phyloP scores from a whole-genome alignment of 2,888 invertebrate genomes.

The Argynnis bischoffii region DNA sequence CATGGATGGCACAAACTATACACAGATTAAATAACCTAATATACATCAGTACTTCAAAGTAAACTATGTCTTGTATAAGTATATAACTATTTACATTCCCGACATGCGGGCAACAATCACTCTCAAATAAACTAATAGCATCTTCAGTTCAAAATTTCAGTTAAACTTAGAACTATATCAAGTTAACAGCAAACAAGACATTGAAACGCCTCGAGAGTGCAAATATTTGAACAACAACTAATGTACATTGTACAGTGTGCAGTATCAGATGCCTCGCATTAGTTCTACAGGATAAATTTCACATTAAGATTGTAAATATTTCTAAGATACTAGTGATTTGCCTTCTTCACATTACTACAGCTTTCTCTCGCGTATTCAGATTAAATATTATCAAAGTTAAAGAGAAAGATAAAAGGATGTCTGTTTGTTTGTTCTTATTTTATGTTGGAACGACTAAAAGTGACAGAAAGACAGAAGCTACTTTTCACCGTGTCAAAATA shows the following conservation, averaged over 20 bases:
- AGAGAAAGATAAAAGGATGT: too few relatives aligned
- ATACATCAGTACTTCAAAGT: too few relatives aligned
- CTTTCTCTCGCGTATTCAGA: too few relatives aligned
- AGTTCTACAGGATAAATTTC: constrained; percentile 9
- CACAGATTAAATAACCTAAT: too few relatives aligned
- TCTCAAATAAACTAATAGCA: constrained; percentile 2
- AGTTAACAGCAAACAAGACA: constrained; percentile 28
- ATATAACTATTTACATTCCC: neutral
- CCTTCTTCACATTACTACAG: neutral
- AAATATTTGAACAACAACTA: constrained; percentile 35
- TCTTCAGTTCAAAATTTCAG: constrained; percentile 6
- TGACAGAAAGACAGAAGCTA: too few relatives aligned
- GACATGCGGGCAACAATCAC: constrained; percentile 6
- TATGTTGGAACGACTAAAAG: too few relatives aligned
- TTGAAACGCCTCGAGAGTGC: constrained; percentile 26
- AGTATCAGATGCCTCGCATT: constrained; percentile 14
- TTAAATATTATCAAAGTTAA: too few relatives aligned
- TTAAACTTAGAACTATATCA: constrained; percentile 15
- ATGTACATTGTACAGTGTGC: constrained; percentile 19
- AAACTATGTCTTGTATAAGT: neutral
- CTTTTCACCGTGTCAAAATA: too few relatives aligned
- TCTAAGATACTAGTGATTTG: neutral
- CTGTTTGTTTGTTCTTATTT: too few relatives aligned
- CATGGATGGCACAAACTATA: too few relatives aligned
- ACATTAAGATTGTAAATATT: neutral